Percentiles rank a stretch among this genome's conserved stretches.
These are phyloP conservation scores for Loripinus fragilis DNA, from an alignment of 2,888 invertebrate genomes.

Conservation along the genomic window DNA sequence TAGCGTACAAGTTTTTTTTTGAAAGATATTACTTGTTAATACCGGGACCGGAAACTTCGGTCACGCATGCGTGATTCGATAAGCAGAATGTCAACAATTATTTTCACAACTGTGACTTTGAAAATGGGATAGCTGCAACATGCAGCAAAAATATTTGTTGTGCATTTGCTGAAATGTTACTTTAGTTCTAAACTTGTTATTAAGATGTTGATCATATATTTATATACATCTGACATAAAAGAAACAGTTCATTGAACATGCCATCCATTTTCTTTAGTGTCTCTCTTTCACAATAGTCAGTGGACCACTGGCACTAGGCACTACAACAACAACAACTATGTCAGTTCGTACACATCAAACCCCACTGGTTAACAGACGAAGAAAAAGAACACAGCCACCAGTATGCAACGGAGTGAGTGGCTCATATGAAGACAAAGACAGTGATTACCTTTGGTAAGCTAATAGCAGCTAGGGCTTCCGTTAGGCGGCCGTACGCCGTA, in stretches of 20 bases:
- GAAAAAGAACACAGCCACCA: constrained; percentile 78
- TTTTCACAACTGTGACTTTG: background rate
- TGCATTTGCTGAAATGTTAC: background rate
- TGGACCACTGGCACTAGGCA: background rate
- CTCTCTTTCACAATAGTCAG: background rate
- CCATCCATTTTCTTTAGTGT: background rate
- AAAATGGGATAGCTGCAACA: background rate
- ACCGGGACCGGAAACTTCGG: background rate
- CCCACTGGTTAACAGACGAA: constrained; percentile 51
- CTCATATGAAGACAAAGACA: constrained; percentile 82
- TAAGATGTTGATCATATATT: too few relatives aligned
- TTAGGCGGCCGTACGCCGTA: too few relatives aligned
- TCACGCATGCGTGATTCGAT: constrained; percentile 13
- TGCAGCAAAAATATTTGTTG: background rate
- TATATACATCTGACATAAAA: too few relatives aligned
- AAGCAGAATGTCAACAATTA: background rate
- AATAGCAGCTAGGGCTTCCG: too few relatives aligned
- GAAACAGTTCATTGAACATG: too few relatives aligned
- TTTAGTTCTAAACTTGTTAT: background rate
- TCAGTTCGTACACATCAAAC: constrained; percentile 39
- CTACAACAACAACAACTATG: background rate
- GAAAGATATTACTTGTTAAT: too few relatives aligned
- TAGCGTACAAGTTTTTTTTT: too few relatives aligned
- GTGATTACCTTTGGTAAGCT: constrained; percentile 81
- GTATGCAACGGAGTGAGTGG: constrained; percentile 79